Evolutionary conservation across 2,113 vertebrate genomes (phyloP), one percentile per base, ranked within the genome.

Genomic region (Bombycilla garrulus): DNA sequence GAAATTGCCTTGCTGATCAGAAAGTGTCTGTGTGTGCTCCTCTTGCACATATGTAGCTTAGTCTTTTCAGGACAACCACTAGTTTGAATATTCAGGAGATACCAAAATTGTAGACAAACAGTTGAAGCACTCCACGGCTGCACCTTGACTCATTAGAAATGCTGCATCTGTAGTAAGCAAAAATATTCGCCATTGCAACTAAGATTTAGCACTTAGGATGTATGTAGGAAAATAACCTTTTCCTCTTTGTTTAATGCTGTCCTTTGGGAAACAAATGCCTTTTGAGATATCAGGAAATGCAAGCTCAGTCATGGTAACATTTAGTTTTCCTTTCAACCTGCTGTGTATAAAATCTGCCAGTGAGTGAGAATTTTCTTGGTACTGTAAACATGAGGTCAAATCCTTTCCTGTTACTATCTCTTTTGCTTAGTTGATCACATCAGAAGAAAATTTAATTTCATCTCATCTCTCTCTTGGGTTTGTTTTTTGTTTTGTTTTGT

Each of bases 1-100:
- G 90, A 97, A 94, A 88, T 80, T 90, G 89, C 89, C 92, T 93
- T 24, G 21, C 87, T 80, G 87, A 94, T 95, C 80, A 96, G 73
- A 95, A 92, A 50, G 76, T 81, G 50, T 64, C 69, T 93, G 40
- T 94, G 38, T 95, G 56, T 53, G 66, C 40, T 90, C 54, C 66
- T n/a, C 42, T 86, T 80, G 64, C 88, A 67, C 51, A 45, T 74
- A 76, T 17, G 71, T 85, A 79, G 29, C 36, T 13, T 28, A 80
- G 36, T 70, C 61, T 76, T 92, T 88, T 71, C 86, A 81, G 73
- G 73, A 78, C 77, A 81, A 7, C 76, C 70, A 17, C 7, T 16
- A 70, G 58, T 71, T 84, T 76, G 48, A 90, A 72, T 69, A 67
- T 69, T 78, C 24, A 77, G 78, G 54, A 79, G 58, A 42, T 35